Evolutionary conservation across 2,797 vertebrate species (phyloP).

Genomic region (Siniperca undulata): DNA sequence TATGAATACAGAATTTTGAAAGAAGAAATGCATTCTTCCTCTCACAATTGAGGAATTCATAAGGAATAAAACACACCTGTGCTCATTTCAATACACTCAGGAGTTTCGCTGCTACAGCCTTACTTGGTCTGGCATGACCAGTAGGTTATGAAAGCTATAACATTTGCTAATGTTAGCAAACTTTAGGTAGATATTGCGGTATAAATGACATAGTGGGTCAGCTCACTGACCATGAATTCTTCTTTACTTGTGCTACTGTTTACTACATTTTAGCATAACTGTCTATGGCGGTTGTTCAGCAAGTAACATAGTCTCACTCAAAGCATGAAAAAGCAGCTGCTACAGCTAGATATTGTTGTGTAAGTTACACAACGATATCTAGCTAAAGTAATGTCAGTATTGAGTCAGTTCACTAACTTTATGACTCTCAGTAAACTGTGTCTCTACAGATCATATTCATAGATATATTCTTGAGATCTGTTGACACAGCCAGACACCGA

Average conservation of each 20-base stretch:
- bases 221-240: background rate
- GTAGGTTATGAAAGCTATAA: background rate
- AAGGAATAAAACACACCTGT: background rate
- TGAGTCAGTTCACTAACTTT: too few relatives aligned
- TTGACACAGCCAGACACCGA: background rate
- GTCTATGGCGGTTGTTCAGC: background rate
- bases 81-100: background rate
- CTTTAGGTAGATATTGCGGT: background rate
- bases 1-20: background rate
- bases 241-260: background rate
- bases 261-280: background rate
- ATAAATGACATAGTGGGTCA: background rate
- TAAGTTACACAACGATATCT: too few relatives aligned
- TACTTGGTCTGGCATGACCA: background rate
- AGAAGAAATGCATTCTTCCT: background rate
- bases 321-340: background rate
- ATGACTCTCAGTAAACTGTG: rapidly evolving
- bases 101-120: background rate
- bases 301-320: background rate
- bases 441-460: background rate
- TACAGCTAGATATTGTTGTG: too few relatives aligned
- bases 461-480: background rate
- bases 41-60: background rate
- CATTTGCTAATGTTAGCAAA: background rate
- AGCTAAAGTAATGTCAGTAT: too few relatives aligned